Evolutionary conservation across 2,797 vertebrate genomes (phyloP), one percentile per base, ranked within the genome.

Genomic region (Cetoscarus ocellatus): DNA sequence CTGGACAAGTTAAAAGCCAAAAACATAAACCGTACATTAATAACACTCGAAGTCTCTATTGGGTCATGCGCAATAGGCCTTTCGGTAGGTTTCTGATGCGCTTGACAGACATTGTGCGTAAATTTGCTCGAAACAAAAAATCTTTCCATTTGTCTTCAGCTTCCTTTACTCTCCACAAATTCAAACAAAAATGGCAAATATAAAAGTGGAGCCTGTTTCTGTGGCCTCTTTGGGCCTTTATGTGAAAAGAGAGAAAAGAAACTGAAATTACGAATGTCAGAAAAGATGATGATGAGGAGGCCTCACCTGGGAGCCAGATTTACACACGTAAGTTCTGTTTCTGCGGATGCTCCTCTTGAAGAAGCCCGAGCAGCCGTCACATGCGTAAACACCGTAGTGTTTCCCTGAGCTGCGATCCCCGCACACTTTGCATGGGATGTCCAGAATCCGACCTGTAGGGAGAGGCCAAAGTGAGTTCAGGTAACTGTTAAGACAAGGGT

Each of bases 371-470:
- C 98, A 99, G 61, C 98, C 98, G 72, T 99, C 98, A 68, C 98
- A 99, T 51, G 98, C 98, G 73, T 99, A 99, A 68, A 99, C 98
- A 7, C 98, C 98, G 11, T 99, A 99, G 89, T 99, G 98, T 62
- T 99, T 99, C 51, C 98, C 98, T 1, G 98, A 99, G 90, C 98
- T 99, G 75, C 98, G 96, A 90, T 99, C 98, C 0, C 98, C 98
- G 60, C 98, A 99, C 84, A 99, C 98, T 95, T 99, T 99, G 89
- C 98, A 99, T 12, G 98, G 98, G 82, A 99, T 99, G 82, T 99
- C 98, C 93, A 99, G 92, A 91, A 99, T 99, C 62, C 98, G 97
- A 95, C 98, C 98, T 99, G 90, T 27, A 27, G 70, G 54, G 49
- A 47, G 18, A 74, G 38, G 66, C 19, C 65, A 51, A 58, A 17